phyloP scores from a whole-genome alignment of 2,113 vertebrate species.

The Rhynchopsitta pachyrhyncha region DNA sequence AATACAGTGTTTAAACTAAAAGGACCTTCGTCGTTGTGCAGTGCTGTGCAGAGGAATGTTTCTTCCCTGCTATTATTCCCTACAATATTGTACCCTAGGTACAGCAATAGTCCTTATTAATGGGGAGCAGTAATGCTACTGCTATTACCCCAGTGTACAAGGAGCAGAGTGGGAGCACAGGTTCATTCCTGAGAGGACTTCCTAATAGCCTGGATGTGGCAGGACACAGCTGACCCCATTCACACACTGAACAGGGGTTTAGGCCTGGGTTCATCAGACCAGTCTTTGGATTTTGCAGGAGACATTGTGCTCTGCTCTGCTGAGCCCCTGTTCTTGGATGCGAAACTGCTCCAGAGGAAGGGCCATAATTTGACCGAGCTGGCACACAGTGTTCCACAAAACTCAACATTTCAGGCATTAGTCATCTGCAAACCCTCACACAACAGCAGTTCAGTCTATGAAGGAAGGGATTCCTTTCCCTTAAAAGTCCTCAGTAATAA shows the following conservation, averaged over 20 bases:
- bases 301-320: neutral
- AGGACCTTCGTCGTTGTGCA: neutral
- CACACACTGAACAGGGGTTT: neutral
- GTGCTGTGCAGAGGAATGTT: neutral
- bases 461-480: neutral
- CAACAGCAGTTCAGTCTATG: neutral
- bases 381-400: neutral
- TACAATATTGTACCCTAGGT: neutral
- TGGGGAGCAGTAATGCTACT: neutral
- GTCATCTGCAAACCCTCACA: neutral
- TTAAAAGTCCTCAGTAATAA: neutral
- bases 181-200: neutral
- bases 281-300: neutral
- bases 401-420: neutral
- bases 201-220: neutral
- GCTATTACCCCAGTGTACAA: neutral
- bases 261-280: neutral
- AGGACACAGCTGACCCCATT: neutral
- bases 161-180: neutral
- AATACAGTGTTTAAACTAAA: neutral
- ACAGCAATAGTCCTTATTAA: neutral
- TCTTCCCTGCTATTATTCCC: neutral
- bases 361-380: neutral
- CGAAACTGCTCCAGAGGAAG: neutral
- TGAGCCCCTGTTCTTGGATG: neutral